Evolutionary conservation across 2,797 vertebrate genomes (phyloP), one percentile per base, ranked within the genome.

Genomic region (Lutjanus argentimaculatus): DNA sequence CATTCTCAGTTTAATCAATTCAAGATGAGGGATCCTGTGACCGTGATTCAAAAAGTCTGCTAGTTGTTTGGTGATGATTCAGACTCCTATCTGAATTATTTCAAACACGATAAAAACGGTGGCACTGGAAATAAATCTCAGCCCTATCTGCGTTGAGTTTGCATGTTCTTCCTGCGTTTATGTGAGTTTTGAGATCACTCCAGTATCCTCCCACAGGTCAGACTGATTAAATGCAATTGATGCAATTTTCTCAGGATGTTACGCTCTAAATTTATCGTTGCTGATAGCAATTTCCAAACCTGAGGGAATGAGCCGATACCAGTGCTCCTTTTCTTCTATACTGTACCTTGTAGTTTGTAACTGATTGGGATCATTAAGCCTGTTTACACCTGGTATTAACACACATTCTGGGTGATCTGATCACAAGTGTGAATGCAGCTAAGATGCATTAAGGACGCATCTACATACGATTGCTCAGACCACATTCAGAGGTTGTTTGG

Each of bases 1-100:
- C 66, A 80, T 76, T 83, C 69, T 64, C 65, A 58, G 40, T 76
- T 69, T 77, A 89, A 93, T 82, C 75, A 74, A 8, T 77, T 89
- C 83, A 77, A 90, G 82, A 81, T 80, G 83, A 82, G 49, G 56
- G 72, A 75, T 86, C 70, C 63, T 62, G 63, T 42, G 65, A 67
- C 56, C 62, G 49, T 6, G 16, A 62, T 77, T 85, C 57, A 68
- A 82, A 82, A 83, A 72, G 77, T 49, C 46, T 78, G 81, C 9
- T 49, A 46, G 67, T 72, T 2, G 16, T 80, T 62, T 40, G 51
- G 62, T 63, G 77, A 76, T 76, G 83, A 85, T 75, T 88, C 79
- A 79, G 69, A 78, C 46, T 70, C 42, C n/a, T 46, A 56, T 74
- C 40, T 51, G 65, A 76, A 72, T 67, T 53, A 63, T 73, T 83